Evolutionary conservation across 2,888 invertebrate genomes (phyloP), one percentile per base, ranked within the genome.

Genomic region (Thymelicus acteon): DNA sequence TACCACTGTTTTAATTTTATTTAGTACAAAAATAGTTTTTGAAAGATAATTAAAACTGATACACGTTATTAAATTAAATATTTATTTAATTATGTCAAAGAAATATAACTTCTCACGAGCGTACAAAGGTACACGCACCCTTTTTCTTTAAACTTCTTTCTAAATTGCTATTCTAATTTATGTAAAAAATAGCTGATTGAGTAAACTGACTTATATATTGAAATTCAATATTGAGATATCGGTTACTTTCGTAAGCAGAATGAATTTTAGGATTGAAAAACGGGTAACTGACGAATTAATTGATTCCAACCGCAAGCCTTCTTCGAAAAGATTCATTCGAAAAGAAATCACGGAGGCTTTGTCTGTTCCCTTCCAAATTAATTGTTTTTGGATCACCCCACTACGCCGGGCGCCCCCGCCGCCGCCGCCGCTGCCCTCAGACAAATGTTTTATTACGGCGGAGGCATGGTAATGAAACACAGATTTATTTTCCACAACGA

Each of bases 331-430:
- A 65, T 57, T 65, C 24, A 39, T 52, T 64, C 62, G 40, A 40
- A 39, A 65, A 52, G 64, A 65, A 57, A 57, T 65, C 64, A 13
- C 5, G 4, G 44, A 57, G 47, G 57, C 65, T 57, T 65, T 24
- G 54, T 47, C 44, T 31, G 44, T 57, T 47, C 57, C 12, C 10
- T 54, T 19, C 52, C 57, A 19, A 57, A 65, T 65, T 65, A 57
- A 65, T 65, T 57, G 57, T 57, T 65, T 65, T 47, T 8, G 44
- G 65, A 65, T 65, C 31, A 57, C 57, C 19, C 40, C 49, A 15
- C 49, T 2, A 2, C 19, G 19, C 19, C 19, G 19, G 19, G 19
- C 19, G 19, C 19, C 19, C 19, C n/a, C 54, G 54, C 54, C 19
- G 0, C 54, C 8, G 19, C 37, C 39, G 40, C 57, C 47, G 40